Base-by-base conservation (phyloP, 1,140 invertebrate genomes). In the Lordiphosa clarofinis region DNA sequence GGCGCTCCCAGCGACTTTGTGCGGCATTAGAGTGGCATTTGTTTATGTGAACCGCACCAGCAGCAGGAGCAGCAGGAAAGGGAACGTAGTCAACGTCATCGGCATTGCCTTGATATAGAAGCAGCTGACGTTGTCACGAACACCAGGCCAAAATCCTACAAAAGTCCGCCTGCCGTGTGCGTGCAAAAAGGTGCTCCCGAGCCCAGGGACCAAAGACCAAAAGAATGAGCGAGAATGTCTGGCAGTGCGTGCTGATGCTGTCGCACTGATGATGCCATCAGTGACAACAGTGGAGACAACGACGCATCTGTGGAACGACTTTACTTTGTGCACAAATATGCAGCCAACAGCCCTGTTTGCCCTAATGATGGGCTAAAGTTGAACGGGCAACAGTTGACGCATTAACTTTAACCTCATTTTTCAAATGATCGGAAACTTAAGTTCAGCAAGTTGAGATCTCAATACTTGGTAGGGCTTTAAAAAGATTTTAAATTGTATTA, bases 11-110 rank as follows among this genome's bases (percentile, higher is more conserved):
- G 40, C 76, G 74, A 79, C 65, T 79, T 70, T 81, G 58, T 74
- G 76, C 65, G 75, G 75, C 78, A 81, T 81, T 81, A 81, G 75
- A 81, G 75, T 81, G 74, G 79, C 79, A 82, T 84, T 81, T 84
- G 75, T 81, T 76, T 86, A 78, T 84, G 73, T 42, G 78, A 76
- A 72, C 60, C 64, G 38, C 49, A 46, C 47, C 46, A 50, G 52
- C 33, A 37, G n/a, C 15, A 24, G 11, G 4, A 13, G 15, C 15
- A 15, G 15, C 15, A 9, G 31, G 21, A 11, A n/a, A 13, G 12
- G 4, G 11, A 13, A 36, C 12, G 7, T 7, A 46, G 11, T 31
- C 60, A 49, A 40, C 63, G 53, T 43, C 65, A 50, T 63, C 50
- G 63, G 58, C 54, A 57, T 50, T 62, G 40, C 46, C 68, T 47